Evolutionary conservation across 2,797 vertebrate species (phyloP), one percentile per base, ranked within the genome.

Genomic region (Zenarchopterus dispar): DNA sequence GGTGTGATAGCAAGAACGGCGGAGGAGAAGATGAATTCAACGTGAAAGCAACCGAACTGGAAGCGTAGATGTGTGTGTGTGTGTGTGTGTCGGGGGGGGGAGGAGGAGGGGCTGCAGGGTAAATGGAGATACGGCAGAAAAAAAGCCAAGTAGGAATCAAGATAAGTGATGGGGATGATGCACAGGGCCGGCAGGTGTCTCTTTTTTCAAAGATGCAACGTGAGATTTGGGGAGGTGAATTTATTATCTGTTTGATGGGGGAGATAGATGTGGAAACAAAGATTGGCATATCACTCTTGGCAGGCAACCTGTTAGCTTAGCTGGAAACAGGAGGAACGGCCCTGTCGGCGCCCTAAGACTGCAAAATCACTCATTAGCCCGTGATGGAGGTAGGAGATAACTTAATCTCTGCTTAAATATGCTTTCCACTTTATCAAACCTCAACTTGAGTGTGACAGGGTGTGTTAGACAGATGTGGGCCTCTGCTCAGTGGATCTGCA

Each of bases 21-120:
- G 21, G 54, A 70, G 42, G 50, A 67, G 52, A 59, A 51, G 56
- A 57, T 47, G 69, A 42, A 4, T 49, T 60, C 53, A 55, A 53
- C 41, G 61, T 62, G 56, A 62, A 62, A 67, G 57, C 18, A 71
- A 67, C 56, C 60, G 53, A 74, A 77, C 23, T 39, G n/a, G 41
- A 72, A 62, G 52, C 59, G 63, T 39, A 18, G 56, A 67, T 36
- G 56, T 64, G 63, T 42, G 36, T 56, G 28, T 64, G 52, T n/a
- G 33, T 3, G 31, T n/a, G 46, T 16, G n/a, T n/a, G n/a, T n/a
- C n/a, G n/a, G n/a, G n/a, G n/a, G n/a, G n/a, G n/a, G n/a, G n/a
- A 8, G 70, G 19, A 66, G 24, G 50, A 70, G 46, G 15, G 22
- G 61, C 61, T 46, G 68, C 23, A 33, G 58, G 56, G 36, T 36